Conservation (phyloP, 2,113 vertebrate species). For the Thymallus thymallus region DNA sequence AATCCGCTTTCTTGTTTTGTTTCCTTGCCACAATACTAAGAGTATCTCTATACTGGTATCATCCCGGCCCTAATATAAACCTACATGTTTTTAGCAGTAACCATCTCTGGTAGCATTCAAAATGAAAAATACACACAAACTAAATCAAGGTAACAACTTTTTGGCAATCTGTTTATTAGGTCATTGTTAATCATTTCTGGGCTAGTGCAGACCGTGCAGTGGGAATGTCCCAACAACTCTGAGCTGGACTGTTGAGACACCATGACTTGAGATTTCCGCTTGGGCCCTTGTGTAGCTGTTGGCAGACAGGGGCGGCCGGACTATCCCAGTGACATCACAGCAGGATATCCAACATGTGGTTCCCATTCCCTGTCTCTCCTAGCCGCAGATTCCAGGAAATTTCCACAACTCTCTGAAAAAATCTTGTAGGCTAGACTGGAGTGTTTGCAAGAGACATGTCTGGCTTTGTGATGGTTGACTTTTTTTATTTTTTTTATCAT, state of each 20-base stretch:
- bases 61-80: too few species aligned
- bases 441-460: neutral
- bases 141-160: neutral
- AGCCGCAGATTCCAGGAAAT: neutral
- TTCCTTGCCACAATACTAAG: too few species aligned
- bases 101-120: neutral
- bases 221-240: neutral
- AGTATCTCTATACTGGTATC: too few species aligned
- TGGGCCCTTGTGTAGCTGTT: neutral
- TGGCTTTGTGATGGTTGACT: neutral
- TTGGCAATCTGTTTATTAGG: neutral
- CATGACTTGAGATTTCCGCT: neutral
- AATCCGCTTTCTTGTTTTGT: too few species aligned
- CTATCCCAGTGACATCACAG: neutral
- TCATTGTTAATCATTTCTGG: neutral
- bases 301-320: neutral
- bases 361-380: neutral
- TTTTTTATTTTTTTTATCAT: neutral
- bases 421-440: neutral
- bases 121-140: neutral
- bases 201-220: neutral
- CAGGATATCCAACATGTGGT: constrained; percentile 2
- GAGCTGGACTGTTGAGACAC: neutral
- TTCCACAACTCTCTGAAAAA: neutral
- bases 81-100: neutral